These are phyloP conservation scores for Cyclura pinguis DNA, from an alignment of 2,797 vertebrate genomes.

Conservation along the genomic window DNA sequence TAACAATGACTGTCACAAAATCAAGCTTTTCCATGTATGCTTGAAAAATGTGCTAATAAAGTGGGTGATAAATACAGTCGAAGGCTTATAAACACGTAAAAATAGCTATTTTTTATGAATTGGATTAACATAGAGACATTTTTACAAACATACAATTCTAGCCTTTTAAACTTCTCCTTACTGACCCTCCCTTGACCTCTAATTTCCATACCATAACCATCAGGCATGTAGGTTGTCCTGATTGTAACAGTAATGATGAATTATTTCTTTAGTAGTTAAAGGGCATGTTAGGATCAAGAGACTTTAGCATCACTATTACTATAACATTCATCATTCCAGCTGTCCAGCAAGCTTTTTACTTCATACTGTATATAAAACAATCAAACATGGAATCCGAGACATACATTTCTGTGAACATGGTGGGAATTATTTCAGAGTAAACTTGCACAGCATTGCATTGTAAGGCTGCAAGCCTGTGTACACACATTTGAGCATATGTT, in stretches of 20 bases:
- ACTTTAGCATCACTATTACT: too few species aligned
- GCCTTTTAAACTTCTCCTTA: background rate
- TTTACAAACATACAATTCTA: background rate
- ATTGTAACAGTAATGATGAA: background rate
- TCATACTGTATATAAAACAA: background rate
- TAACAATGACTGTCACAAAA: slow-evolving; percentile 15
- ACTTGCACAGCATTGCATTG: background rate
- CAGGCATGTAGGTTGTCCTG: background rate
- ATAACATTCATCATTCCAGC: background rate
- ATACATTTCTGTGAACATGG: background rate
- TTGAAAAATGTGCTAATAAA: background rate
- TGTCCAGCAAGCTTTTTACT: background rate
- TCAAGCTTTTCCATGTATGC: background rate
- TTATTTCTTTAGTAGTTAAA: background rate
- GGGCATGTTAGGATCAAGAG: background rate
- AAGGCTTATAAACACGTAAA: background rate
- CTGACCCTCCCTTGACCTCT: background rate
- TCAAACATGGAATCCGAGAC: background rate
- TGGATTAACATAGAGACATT: background rate
- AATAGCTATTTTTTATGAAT: background rate
- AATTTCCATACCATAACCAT: background rate
- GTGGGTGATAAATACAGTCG: background rate
- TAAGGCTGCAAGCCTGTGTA: background rate
- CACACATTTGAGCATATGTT: background rate
- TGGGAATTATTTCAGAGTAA: background rate